Conservation (phyloP, 2,797 vertebrate genomes). For the Enteromius viviparus region DNA sequence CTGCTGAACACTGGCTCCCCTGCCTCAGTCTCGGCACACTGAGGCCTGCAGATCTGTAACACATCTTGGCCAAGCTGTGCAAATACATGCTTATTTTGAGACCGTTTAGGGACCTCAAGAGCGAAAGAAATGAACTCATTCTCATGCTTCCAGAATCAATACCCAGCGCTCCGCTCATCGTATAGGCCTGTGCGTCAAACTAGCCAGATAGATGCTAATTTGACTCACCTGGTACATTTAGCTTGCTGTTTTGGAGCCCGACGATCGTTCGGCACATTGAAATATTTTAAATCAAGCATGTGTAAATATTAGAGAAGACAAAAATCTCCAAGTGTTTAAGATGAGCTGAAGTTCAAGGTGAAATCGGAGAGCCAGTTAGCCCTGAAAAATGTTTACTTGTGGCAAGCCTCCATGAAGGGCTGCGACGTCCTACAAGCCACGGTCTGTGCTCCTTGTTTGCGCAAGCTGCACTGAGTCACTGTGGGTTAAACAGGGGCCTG, state of each 20-base stretch:
- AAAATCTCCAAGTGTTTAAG: conserved; percentile 62
- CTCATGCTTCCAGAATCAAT: conserved; percentile 57
- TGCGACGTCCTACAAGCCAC: conserved; percentile 70
- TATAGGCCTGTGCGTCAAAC: conserved; percentile 1
- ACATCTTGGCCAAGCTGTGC: conserved; percentile 51
- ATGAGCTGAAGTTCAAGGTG: conserved; percentile 61
- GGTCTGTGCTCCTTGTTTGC: conserved; percentile 78
- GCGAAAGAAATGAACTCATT: conserved; percentile 49
- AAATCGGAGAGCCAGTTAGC: conserved; percentile 68
- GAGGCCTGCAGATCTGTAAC: conserved; percentile 40
- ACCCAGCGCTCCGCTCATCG: conserved; percentile 45
- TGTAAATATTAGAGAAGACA: conserved; percentile 62
- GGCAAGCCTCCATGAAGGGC: conserved; percentile 51
- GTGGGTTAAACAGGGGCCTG: conserved; percentile 72
- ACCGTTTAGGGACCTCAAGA: conserved; percentile 22
- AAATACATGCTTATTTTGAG: conserved; percentile 51
- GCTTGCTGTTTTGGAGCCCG: conserved; percentile 3
- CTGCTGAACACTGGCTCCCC: conserved; percentile 26
- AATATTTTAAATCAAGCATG: conserved; percentile 55
- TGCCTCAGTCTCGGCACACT: conserved; percentile 28
- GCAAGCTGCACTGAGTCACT: conserved; percentile 78
- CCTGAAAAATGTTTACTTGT: conserved; percentile 69
- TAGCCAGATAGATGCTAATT: conserved; percentile 42
- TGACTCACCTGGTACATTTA: conserved; percentile 46
- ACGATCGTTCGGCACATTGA: conserved; percentile 17